Percentiles rank a stretch among this genome's conserved stretches.
These are phyloP conservation scores for Drosophila quadrilineata DNA, from an alignment of 1,140 invertebrate genomes.

Conservation along the genomic window DNA sequence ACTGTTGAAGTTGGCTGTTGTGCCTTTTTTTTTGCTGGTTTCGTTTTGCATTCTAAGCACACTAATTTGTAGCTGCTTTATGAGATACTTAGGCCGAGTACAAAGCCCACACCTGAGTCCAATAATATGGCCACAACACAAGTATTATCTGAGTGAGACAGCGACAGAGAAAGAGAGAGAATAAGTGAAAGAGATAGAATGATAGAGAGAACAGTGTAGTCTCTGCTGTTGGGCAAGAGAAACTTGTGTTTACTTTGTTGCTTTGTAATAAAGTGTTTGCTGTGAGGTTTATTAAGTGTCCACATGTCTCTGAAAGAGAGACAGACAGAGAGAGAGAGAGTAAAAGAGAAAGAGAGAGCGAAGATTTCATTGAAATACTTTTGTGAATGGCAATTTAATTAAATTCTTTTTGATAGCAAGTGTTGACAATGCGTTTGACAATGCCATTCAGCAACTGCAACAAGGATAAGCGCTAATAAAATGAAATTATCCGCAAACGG, in stretches of 20 bases:
- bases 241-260: conserved; percentile 7
- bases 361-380: neutral
- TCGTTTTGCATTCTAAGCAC: conserved; percentile 24
- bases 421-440: conserved; percentile 30
- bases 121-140: conserved; percentile 41
- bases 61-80: conserved; percentile 56
- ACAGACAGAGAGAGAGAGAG: no score
- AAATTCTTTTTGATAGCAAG: conserved; percentile 57
- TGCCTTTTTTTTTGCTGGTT: conserved; percentile 31
- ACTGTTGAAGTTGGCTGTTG: no score
- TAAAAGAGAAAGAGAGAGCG: neutral
- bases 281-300: conserved; percentile 17
- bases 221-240: neutral
- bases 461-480: conserved; percentile 60
- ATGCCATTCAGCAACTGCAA: conserved; percentile 6
- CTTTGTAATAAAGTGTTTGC: conserved; percentile 16
- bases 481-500: conserved; percentile 62
- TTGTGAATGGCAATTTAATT: conserved; percentile 53
- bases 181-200: neutral
- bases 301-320: conserved; percentile 8
- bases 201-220: neutral
- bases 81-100: conserved; percentile 42
- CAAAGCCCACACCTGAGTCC: conserved; percentile 62
- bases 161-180: neutral
- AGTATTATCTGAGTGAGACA: conserved; percentile 2